A percentile compares a stretch with the other conserved stretches of the same genome.
These are phyloP conservation scores for Drosophila formosana DNA, from an alignment of 2,888 invertebrate genomes.

Conservation along the genomic window DNA sequence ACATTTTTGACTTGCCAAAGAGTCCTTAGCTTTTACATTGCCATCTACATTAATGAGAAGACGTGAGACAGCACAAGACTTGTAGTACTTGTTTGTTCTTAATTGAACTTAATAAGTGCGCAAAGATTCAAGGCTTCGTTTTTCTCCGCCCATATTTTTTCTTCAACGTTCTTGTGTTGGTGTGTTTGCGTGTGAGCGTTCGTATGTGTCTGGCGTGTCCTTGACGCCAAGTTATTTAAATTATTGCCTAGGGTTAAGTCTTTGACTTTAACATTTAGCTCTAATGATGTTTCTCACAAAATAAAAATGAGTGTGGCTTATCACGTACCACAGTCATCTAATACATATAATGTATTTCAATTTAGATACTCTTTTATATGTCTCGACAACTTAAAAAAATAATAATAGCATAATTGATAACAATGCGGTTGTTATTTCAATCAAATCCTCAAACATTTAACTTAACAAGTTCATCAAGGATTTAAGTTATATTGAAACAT, in stretches of 20 bases:
- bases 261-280: slow-evolving; percentile 57
- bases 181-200: slow-evolving; percentile 4
- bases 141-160: slow-evolving; percentile 16
- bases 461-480: too few relatives aligned
- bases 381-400: too few relatives aligned
- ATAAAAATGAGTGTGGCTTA: slow-evolving; percentile 35
- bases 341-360: too few relatives aligned
- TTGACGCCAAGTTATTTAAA: slow-evolving; percentile 58
- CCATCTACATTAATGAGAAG: slow-evolving; percentile 48
- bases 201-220: slow-evolving; percentile 29
- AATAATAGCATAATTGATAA: too few relatives aligned
- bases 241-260: slow-evolving; percentile 53
- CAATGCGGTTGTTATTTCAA: too few relatives aligned
- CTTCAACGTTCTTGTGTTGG: not conserved
- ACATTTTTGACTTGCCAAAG: slow-evolving; percentile 5
- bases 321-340: slow-evolving; percentile 43
- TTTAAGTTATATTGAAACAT: too few relatives aligned
- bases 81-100: slow-evolving; percentile 39
- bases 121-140: slow-evolving; percentile 36
- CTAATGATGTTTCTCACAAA: slow-evolving; percentile 44
- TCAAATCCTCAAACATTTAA: too few relatives aligned
- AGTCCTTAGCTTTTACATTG: slow-evolving; percentile 8
- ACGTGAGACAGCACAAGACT: slow-evolving; percentile 43
- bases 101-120: slow-evolving; percentile 59
- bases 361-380: too few relatives aligned